Percentiles rank a stretch among this genome's conserved stretches.
These are phyloP conservation scores for Hydra vulgaris DNA, from an alignment of 30 jellyfish, hydroid and myxozoan species.

Conservation along the genomic window DNA sequence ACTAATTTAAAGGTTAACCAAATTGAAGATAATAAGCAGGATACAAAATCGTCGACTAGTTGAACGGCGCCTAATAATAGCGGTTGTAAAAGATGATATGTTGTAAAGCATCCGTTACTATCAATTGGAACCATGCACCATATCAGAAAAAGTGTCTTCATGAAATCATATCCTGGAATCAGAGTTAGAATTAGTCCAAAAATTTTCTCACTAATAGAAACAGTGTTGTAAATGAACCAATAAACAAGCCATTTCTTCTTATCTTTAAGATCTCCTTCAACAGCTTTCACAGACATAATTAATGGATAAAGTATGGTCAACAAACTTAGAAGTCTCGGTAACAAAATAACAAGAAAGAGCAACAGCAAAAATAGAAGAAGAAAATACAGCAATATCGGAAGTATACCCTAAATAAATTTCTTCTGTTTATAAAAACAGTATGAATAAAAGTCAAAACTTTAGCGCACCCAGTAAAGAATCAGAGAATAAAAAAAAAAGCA, in stretches of 20 bases:
- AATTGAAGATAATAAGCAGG: not conserved
- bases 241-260: not conserved
- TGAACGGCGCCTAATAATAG: not conserved
- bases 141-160: not conserved
- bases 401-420: not conserved
- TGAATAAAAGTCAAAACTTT: too few relatives aligned
- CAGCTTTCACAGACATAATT: slow-evolving; percentile 1
- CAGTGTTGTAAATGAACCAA: not conserved
- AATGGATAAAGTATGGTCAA: not conserved
- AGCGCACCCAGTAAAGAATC: too few relatives aligned
- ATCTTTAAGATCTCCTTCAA: not conserved
- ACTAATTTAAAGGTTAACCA: not conserved
- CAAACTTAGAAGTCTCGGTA: not conserved
- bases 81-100: not conserved
- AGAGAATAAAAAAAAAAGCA: too few relatives aligned
- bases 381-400: too few relatives aligned
- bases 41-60: not conserved
- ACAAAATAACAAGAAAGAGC: not conserved
- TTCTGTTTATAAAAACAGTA: not conserved
- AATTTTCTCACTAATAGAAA: not conserved
- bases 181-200: not conserved
- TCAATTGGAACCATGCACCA: not conserved
- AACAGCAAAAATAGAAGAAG: too few relatives aligned
- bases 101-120: not conserved
- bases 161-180: not conserved